A percentile compares a stretch with the other conserved stretches of the same genome.
Conservation (phyloP, 2,888 invertebrate genomes). For the Adelphocoris suturalis region DNA sequence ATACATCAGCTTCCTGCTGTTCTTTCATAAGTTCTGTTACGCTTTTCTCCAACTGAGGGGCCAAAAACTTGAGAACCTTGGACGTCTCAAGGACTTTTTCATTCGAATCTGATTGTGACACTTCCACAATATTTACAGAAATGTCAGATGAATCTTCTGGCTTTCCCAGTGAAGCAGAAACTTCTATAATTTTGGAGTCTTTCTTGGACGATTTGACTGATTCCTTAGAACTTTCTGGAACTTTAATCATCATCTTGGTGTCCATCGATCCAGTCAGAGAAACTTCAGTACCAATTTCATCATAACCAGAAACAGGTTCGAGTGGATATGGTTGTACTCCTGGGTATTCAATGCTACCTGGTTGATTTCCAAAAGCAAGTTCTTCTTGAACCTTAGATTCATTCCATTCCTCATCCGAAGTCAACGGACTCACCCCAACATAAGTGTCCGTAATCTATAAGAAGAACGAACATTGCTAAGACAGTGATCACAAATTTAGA, state of each 20-base stretch:
- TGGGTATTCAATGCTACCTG: background rate
- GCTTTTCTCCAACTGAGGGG: conserved; percentile 34
- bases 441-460: background rate
- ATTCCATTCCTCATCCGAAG: background rate
- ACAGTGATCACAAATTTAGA: no score
- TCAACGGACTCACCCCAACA: background rate
- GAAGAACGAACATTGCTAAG: background rate
- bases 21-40: background rate
- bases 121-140: background rate
- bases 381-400: background rate
- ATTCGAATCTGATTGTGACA: background rate
- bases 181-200: background rate
- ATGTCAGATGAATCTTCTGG: background rate
- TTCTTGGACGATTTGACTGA: no score
- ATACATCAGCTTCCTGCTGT: background rate
- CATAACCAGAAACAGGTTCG: background rate
- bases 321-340: background rate
- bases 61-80: conserved; percentile 49
- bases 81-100: background rate
- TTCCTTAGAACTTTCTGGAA: no score
- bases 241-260: background rate
- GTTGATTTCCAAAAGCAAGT: background rate
- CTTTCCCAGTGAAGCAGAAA: background rate
- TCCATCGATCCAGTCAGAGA: background rate
- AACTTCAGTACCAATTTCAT: background rate